phyloP scores from a whole-genome alignment of 2,797 vertebrate genomes.

The Salmo trutta region DNA sequence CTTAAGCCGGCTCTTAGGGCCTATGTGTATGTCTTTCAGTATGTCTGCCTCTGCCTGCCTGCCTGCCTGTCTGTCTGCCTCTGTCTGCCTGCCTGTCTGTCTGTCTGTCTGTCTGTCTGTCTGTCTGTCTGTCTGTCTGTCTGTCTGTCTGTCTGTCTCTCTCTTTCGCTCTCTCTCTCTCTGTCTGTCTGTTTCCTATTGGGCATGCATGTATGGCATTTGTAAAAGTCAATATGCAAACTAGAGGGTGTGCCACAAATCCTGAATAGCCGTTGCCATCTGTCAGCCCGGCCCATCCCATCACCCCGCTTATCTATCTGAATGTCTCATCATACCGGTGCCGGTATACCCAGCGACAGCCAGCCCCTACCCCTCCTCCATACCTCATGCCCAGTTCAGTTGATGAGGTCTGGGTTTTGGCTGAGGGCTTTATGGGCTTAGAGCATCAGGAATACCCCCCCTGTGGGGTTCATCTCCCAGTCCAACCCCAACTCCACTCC shows the following conservation, averaged over 20 bases:
- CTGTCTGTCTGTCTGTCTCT: not conserved
- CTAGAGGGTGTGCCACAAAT: not conserved
- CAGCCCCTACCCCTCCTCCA: not conserved
- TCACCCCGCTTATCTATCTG: no score
- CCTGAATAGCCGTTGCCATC: not conserved
- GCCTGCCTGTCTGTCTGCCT: no score
- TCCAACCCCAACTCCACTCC: constrained; percentile 6
- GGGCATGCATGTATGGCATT: not conserved
- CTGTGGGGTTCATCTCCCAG: constrained; percentile 13
- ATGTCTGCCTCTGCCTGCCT: no score
- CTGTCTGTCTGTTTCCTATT: no score
- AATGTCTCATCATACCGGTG: not conserved
- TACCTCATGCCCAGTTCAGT: constrained; percentile 11
- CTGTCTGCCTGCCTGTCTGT: no score
- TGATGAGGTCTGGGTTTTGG: constrained; percentile 26
- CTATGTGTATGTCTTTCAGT: no score
- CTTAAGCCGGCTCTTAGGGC: not conserved
- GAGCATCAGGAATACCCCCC: constrained; percentile 7
- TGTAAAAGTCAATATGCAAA: not conserved
- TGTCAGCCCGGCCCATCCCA: not conserved
- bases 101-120: no score
- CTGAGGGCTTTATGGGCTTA: constrained; percentile 37
- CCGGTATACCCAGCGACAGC: not conserved
- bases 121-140: no score
- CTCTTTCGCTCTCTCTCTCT: not conserved